phyloP scores from a whole-genome alignment of 2,888 invertebrate species.

The Schrankia costaestrigalis region DNA sequence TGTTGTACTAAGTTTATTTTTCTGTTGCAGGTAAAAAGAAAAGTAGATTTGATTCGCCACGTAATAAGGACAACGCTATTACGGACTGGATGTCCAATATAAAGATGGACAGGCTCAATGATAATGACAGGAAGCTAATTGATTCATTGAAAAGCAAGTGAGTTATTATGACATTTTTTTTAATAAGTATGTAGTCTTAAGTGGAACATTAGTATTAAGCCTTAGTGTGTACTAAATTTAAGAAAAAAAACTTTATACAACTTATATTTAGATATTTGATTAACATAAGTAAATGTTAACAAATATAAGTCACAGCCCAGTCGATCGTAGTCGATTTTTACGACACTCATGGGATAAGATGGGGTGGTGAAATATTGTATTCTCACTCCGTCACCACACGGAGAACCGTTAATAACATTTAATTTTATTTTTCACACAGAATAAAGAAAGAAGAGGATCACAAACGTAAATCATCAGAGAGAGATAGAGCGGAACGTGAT shows the following conservation, averaged over 20 bases:
- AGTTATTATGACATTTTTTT: background rate
- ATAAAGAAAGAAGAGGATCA: constrained; percentile 35
- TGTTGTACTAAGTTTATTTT: background rate
- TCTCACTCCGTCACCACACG: background rate
- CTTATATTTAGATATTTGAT: too few species aligned
- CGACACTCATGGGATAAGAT: too few species aligned
- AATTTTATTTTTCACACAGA: constrained; percentile 15
- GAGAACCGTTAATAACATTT: background rate
- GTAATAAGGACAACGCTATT: constrained; percentile 74
- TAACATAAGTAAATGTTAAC: too few species aligned
- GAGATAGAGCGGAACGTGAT: constrained; percentile 18
- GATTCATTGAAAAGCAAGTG: constrained; percentile 73
- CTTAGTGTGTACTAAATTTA: background rate
- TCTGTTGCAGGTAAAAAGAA: constrained; percentile 27
- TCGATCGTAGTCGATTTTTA: background rate
- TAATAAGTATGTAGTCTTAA: background rate
- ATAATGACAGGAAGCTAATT: constrained; percentile 79
- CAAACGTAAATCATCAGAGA: constrained; percentile 29
- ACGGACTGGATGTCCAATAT: constrained; percentile 78
- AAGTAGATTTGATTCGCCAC: background rate
- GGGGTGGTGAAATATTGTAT: background rate
- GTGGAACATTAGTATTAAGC: background rate
- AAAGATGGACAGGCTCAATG: constrained; percentile 76
- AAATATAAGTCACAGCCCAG: too few species aligned
- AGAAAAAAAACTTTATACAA: too few species aligned